Base-by-base conservation (phyloP, 2,888 invertebrate species). In the Lacanobia oleracea region DNA sequence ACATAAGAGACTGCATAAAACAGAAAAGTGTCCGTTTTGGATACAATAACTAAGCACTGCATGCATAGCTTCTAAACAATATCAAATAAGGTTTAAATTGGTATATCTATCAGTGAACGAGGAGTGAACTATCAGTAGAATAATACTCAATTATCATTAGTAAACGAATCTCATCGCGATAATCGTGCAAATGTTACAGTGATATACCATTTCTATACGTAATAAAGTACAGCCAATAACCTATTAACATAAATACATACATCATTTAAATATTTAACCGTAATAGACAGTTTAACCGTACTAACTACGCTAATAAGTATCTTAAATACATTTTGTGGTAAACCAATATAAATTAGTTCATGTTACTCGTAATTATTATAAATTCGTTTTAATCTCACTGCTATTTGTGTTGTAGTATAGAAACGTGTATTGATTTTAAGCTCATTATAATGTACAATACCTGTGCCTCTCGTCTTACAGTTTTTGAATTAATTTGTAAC, bases 261-360 rank as follows among this genome's bases (percentile, higher is more conserved):
- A 62, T 54, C 45, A 67, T 74, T 63, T 60, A 59, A 63, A 77
- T 79, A 60, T 54, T 65, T 71, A 54, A 54, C 57, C 27, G 27
- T 81, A 68, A 54, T 66, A 66, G 33, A 45, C 65, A 59, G 54
- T 48, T 43, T 66, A 65, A 66, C 40, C 59, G 27, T 48, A 54
- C 45, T 59, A 72, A 65, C 72, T 53, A 56, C 51, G 40, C 40
- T 77, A 60, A 77, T 79, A n/a, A n/a, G n/a, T n/a, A 66, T 68
- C 61, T 81, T 66, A 81, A 54, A 76, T 66, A 76, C 54, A 45
- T 64, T 81, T 67, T 72, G 72, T 50, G 72, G 82, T 68, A 56
- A 48, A 72, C 79, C 77, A 62, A 67, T 68, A 68, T 59, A 65
- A 72, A 72, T 76, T 72, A 66, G 61, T 57, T 48, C 37, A 65